Percentiles rank a stretch among this genome's conserved stretches.
phyloP scores from a whole-genome alignment of 2,797 vertebrate genomes.

The Eutrigla gurnardus region DNA sequence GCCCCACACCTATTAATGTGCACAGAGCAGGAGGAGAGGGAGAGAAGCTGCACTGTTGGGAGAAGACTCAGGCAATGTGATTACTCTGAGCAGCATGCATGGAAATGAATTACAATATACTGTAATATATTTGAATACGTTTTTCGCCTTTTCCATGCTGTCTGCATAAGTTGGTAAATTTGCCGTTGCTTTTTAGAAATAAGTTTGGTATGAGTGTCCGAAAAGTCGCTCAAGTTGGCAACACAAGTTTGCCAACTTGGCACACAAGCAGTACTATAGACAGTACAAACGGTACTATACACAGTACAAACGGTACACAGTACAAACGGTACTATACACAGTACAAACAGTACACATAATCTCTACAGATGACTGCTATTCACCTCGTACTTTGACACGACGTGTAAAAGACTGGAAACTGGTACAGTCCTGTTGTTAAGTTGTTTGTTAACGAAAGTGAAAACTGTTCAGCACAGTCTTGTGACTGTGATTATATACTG shows the following conservation, averaged over 20 bases:
- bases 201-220: not conserved
- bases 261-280: too few relatives aligned
- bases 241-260: too few relatives aligned
- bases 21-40: not conserved
- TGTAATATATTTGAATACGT: not conserved
- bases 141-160: not conserved
- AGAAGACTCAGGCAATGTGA: not conserved
- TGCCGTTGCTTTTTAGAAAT: not conserved
- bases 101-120: not conserved
- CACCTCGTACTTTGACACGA: not conserved
- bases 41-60: not conserved
- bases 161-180: not conserved
- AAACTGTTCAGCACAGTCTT: not conserved
- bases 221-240: not conserved
- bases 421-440: not conserved
- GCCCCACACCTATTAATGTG: not conserved
- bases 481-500: too few relatives aligned
- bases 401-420: not conserved
- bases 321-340: too few relatives aligned
- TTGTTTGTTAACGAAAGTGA: not conserved
- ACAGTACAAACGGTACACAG: too few relatives aligned
- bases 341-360: too few relatives aligned
- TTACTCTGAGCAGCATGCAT: not conserved
- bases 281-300: too few relatives aligned
- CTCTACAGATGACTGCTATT: not conserved